Conservation (phyloP, 2,113 vertebrate species). For the Ageneiosus marmoratus region DNA sequence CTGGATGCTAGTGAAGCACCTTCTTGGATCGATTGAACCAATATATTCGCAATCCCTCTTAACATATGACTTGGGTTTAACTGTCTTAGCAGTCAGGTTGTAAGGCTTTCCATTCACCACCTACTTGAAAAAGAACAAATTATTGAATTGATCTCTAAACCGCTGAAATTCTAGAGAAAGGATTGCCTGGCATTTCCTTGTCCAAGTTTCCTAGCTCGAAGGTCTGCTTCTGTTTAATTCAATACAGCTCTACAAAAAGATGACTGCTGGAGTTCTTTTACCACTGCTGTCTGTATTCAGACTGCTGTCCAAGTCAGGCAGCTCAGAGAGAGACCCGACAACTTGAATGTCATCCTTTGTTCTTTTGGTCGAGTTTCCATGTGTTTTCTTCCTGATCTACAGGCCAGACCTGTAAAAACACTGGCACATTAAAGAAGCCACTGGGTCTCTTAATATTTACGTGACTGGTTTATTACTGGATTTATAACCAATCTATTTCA, state of each 20-base stretch:
- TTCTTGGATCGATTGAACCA: background rate
- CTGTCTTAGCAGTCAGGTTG: conserved; percentile 2
- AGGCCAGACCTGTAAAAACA: conserved; percentile 21
- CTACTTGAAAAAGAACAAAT: conserved; percentile 1
- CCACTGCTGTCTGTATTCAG: background rate
- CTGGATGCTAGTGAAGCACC: conserved; percentile 10
- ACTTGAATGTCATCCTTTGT: conserved; percentile 31
- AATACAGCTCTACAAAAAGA: background rate
- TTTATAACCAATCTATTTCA: background rate
- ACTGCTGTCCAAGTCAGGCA: background rate
- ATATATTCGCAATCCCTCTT: background rate
- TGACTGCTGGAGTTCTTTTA: background rate
- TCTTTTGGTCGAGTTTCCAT: conserved; percentile 19
- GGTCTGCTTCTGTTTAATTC: conserved; percentile 17
- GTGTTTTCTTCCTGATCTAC: conserved; percentile 8
- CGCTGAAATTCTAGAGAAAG: conserved; percentile 13
- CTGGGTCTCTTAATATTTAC: conserved; percentile 24
- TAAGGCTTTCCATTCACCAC: conserved; percentile 2
- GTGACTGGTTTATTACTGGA: conserved; percentile 14
- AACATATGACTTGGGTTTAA: conserved; percentile 1
- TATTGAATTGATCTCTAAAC: conserved; percentile 2
- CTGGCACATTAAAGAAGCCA: background rate
- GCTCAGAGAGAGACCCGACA: background rate
- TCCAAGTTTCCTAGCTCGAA: conserved; percentile 31
- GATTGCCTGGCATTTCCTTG: background rate